Evolutionary conservation across 1,140 invertebrate genomes (phyloP).

Genomic region (Solen grandis): DNA sequence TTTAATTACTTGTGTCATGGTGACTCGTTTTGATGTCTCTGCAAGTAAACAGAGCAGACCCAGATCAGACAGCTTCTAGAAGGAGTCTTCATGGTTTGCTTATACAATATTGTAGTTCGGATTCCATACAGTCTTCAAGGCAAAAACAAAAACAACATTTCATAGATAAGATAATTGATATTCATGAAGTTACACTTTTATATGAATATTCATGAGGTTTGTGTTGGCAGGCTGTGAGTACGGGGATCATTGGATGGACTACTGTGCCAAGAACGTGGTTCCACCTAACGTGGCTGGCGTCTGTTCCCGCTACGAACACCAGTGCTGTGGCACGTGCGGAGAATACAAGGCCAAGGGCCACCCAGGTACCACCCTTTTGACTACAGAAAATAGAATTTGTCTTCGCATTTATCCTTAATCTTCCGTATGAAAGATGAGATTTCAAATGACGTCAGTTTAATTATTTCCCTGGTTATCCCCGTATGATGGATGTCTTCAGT

Average conservation of each 20-base stretch:
- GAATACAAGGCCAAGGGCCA: not conserved
- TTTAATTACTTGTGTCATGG: no score
- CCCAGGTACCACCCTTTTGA: constrained; percentile 6
- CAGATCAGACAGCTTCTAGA: no score
- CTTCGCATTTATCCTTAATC: not conserved
- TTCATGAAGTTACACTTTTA: no score
- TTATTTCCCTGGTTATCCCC: not conserved
- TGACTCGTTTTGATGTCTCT: no score
- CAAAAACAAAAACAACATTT: no score
- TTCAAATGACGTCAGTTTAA: not conserved
- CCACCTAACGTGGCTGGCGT: constrained; percentile 30
- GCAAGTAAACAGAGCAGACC: no score
- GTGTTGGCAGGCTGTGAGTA: constrained; percentile 41
- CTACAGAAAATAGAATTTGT: not conserved
- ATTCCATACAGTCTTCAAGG: no score
- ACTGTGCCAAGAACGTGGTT: constrained; percentile 33
- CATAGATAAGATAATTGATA: no score
- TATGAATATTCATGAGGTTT: no score
- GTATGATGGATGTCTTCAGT: not conserved
- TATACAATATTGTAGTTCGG: no score
- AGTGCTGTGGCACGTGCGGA: constrained; percentile 45
- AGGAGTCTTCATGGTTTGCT: no score
- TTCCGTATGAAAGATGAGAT: not conserved
- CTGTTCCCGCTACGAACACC: not conserved
- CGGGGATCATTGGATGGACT: constrained; percentile 55